Evolutionary conservation across 2,888 invertebrate genomes (phyloP).

Genomic region (Idaea biselata): DNA sequence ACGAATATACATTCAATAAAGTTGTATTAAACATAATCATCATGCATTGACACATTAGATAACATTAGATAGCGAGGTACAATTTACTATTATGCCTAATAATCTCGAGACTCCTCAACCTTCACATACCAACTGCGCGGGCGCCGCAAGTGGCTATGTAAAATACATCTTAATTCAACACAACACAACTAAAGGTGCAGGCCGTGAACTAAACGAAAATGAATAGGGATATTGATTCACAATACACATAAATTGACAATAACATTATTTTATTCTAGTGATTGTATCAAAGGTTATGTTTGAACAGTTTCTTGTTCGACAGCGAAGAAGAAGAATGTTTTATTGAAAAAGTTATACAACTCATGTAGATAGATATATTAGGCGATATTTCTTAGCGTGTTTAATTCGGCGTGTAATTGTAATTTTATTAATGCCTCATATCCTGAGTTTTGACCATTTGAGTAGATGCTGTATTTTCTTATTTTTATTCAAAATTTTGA

Average conservation of each 20-base stretch:
- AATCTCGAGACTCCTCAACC: not conserved
- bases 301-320: not conserved
- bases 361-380: no score
- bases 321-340: no score
- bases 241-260: constrained; percentile 23
- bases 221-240: constrained; percentile 23
- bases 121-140: not conserved
- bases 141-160: not conserved
- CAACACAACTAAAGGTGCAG: constrained; percentile 3
- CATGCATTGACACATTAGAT: not conserved
- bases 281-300: not conserved
- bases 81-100: not conserved
- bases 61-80: not conserved
- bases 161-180: not conserved
- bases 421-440: no score
- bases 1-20: not conserved
- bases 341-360: no score
- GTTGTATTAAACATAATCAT: not conserved
- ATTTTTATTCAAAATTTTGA: no score
- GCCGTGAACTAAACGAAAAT: constrained; percentile 10
- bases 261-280: constrained; percentile 13
- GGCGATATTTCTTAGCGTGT: no score
- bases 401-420: no score
- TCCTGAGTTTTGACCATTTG: no score
- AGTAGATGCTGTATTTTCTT: no score